Evolutionary conservation across 2,113 vertebrate genomes (phyloP).

Genomic region (Panthera uncia): DNA sequence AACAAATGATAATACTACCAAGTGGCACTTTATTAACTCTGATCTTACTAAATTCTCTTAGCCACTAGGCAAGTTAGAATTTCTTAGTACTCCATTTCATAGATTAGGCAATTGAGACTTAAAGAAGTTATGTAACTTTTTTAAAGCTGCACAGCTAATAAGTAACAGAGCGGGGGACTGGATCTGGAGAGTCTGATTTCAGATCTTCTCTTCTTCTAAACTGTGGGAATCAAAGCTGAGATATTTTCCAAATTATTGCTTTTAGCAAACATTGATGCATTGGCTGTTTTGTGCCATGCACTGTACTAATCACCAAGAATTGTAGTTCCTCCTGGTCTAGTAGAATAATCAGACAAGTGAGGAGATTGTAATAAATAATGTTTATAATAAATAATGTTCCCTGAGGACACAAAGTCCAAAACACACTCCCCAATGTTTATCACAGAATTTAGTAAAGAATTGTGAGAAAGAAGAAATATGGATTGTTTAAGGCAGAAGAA

Average conservation of each 20-base stretch:
- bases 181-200: not conserved
- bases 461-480: not conserved
- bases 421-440: not conserved
- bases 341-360: not conserved
- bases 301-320: not conserved
- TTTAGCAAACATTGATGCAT: not conserved
- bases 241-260: not conserved
- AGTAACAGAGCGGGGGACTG: not conserved
- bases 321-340: not conserved
- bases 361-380: not conserved
- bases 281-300: not conserved
- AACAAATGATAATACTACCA: not conserved
- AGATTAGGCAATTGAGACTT: not conserved
- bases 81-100: not conserved
- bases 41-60: not conserved
- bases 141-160: not conserved
- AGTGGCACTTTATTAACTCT: not conserved
- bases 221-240: not conserved
- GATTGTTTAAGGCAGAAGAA: not conserved
- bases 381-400: not conserved
- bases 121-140: not conserved
- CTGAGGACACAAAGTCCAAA: not conserved
- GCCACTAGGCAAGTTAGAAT: not conserved
- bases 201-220: not conserved
- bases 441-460: not conserved